Evolutionary conservation across 2,113 vertebrate genomes (phyloP).

Genomic region (Himantopus leucocephalus): DNA sequence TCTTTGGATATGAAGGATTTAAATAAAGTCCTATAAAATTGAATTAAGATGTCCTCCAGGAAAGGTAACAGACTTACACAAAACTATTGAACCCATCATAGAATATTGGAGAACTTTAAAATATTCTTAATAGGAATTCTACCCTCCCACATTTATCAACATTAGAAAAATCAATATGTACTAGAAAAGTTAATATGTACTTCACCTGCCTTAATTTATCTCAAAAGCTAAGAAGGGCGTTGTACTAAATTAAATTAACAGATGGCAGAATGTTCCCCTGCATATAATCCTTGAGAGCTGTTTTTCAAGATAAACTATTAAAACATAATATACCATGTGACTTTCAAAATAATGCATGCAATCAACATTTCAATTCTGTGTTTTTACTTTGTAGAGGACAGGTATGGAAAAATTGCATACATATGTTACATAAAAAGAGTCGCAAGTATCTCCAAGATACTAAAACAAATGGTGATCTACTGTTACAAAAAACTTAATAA

Average conservation of each 20-base stretch:
- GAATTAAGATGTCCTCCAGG: not conserved
- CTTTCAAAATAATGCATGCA: not conserved
- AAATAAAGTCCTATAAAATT: not conserved
- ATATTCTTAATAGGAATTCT: not conserved
- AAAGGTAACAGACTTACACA: not conserved
- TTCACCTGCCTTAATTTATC: not conserved
- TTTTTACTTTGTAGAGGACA: not conserved
- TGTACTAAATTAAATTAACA: not conserved
- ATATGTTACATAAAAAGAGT: not conserved
- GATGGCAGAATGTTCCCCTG: not conserved
- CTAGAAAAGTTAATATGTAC: not conserved
- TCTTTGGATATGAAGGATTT: not conserved
- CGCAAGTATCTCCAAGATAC: not conserved
- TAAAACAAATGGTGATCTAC: not conserved
- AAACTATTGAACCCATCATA: not conserved
- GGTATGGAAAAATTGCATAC: not conserved
- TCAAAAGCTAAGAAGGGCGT: not conserved
- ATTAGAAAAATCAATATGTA: conserved; percentile 10
- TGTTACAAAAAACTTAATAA: not conserved
- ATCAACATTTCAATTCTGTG: not conserved
- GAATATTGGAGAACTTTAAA: not conserved
- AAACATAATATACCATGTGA: not conserved
- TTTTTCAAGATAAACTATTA: not conserved
- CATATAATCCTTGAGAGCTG: not conserved
- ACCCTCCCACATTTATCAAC: conserved; percentile 10